Conservation (phyloP, 1,140 invertebrate genomes). For the Hycleus cichorii region DNA sequence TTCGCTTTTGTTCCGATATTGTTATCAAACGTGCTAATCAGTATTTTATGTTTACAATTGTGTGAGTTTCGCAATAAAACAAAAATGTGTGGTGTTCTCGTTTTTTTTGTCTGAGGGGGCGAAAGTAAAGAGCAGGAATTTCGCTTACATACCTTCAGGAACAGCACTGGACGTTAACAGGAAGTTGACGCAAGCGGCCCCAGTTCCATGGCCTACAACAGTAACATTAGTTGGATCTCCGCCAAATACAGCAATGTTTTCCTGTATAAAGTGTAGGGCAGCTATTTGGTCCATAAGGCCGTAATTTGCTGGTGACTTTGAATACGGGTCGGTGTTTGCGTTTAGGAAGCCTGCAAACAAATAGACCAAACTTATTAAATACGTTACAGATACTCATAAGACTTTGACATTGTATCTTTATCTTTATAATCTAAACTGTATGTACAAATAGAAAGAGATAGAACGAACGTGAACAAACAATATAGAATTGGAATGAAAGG, state of each 20-base stretch:
- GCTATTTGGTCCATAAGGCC: slow-evolving; percentile 94
- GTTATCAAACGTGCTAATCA: too few relatives aligned
- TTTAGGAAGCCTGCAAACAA: slow-evolving; percentile 74
- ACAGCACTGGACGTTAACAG: slow-evolving; percentile 87
- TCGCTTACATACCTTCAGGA: slow-evolving; percentile 70
- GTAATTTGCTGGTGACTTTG: slow-evolving; percentile 82
- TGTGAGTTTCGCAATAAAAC: too few relatives aligned
- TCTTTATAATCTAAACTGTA: too few relatives aligned
- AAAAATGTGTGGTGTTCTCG: too few relatives aligned
- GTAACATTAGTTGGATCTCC: slow-evolving; percentile 92
- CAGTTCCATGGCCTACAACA: slow-evolving; percentile 88
- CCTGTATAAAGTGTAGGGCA: slow-evolving; percentile 87
- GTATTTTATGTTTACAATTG: too few relatives aligned
- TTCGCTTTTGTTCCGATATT: too few relatives aligned
- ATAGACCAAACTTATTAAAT: slow-evolving; percentile 10
- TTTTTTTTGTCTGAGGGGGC: too few relatives aligned
- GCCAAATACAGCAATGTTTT: slow-evolving; percentile 87
- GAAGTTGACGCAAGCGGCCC: slow-evolving; percentile 91
- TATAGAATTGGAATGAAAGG: too few relatives aligned
- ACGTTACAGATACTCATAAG: background rate
- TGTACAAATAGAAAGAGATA: too few relatives aligned
- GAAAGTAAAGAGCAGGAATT: too few relatives aligned
- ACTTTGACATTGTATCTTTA: too few relatives aligned
- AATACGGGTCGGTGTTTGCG: slow-evolving; percentile 74
- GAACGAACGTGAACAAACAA: too few relatives aligned